Evolutionary conservation across 2,888 invertebrate species (phyloP), one percentile per base, ranked within the genome.

Genomic region (Hololepta plana): DNA sequence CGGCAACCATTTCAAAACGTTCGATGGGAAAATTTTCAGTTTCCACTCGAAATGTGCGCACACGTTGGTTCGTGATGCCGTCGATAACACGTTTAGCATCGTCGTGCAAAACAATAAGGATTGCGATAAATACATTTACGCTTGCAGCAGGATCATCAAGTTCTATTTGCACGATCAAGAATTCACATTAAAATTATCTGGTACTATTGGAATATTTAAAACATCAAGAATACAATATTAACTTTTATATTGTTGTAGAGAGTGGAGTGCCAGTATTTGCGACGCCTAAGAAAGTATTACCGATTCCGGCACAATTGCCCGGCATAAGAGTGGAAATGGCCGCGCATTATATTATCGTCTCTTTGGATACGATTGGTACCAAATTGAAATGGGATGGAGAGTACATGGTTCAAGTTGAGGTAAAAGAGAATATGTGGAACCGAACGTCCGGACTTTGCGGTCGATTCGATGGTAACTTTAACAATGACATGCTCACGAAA

Each of bases 361-460:
- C 65, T 23, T 54, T 84, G 31, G 77, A 79, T 36, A 58, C 66
- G 0, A 49, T 69, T 2, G 80, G 77, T 0, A 51, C 75, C 12
- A 62, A 64, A 15, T 40, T 88, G 27, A 69, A 72, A 35, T 90
- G 88, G 88, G 82, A 88, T 45, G 66, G 67, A 4, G 56, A 69
- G 66, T 66, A 71, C 43, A 49, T 72, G 32, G 56, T 84, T 4
- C 59, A 72, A 33, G 55, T 82, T 0, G 71, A 73, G 44, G 72
- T 71, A 0, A 60, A 67, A 2, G 66, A 73, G 12, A 60, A 62
- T 2, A 49, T 80, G 16, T 84, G 81, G 76, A 77, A 79, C 42
- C 68, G 72, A 40, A 77, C 82, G 0, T 69, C 69, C 33, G 90
- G 88, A 28, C 57, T 90, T 0, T 90, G 90, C 45, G 88, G 90